A percentile compares a stretch with the other conserved stretches of the same genome.
phyloP scores from a whole-genome alignment of 2,797 vertebrate species.

The Austrolebias charrua region DNA sequence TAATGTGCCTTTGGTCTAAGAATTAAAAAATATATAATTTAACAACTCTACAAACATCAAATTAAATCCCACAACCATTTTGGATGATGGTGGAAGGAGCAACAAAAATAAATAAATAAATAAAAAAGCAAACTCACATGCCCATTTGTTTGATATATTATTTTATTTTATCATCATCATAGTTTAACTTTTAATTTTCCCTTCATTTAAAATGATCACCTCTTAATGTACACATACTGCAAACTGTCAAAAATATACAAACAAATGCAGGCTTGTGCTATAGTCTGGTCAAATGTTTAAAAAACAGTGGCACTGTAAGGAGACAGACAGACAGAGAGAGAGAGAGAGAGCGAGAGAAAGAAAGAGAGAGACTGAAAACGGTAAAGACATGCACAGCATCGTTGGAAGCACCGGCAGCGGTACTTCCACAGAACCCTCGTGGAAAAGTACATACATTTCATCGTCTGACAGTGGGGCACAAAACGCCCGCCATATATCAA shows the following conservation, averaged over 20 bases:
- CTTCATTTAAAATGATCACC: slow-evolving; percentile 85
- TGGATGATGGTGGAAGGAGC: no score
- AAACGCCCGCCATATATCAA: slow-evolving; percentile 73
- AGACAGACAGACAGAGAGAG: slow-evolving; percentile 29
- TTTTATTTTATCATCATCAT: slow-evolving; percentile 79
- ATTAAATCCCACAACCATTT: no score
- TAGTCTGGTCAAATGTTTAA: slow-evolving; percentile 85
- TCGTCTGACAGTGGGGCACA: slow-evolving; percentile 69
- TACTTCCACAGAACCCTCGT: slow-evolving; percentile 73
- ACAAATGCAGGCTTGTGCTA: slow-evolving; percentile 88
- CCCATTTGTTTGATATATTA: slow-evolving; percentile 82
- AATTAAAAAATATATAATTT: no score
- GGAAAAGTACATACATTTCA: slow-evolving; percentile 74
- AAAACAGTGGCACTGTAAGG: slow-evolving; percentile 83
- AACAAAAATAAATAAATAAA: no score
- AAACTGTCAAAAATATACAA: slow-evolving; percentile 88
- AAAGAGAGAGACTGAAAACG: slow-evolving; percentile 76
- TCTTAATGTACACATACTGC: slow-evolving; percentile 87
- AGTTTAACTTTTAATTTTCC: slow-evolving; percentile 79
- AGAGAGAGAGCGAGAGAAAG: slow-evolving; percentile 23
- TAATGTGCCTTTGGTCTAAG: no score
- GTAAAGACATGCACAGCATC: slow-evolving; percentile 84
- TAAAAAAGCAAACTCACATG: slow-evolving; percentile 11
- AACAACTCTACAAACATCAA: no score
- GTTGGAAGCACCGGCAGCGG: slow-evolving; percentile 73